Percentiles rank a stretch among this genome's conserved stretches.
These are phyloP conservation scores for Abrostola triplasia DNA, from an alignment of 2,888 invertebrate genomes.

Conservation along the genomic window DNA sequence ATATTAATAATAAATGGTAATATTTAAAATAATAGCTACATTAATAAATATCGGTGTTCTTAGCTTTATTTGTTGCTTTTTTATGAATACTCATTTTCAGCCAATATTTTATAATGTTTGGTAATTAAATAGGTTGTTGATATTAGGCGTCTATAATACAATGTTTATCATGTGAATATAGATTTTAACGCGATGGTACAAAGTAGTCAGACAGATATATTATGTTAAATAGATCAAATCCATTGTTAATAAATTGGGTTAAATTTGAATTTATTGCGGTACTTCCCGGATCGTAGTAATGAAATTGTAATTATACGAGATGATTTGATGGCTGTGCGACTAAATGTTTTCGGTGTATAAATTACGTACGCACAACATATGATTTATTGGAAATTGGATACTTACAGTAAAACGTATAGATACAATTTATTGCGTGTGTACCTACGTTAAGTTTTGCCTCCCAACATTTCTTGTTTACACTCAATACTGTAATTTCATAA, in stretches of 20 bases:
- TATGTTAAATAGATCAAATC: slow-evolving; percentile 7
- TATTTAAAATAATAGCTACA: too few species aligned
- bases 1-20: slow-evolving; percentile 3
- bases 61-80: too few species aligned
- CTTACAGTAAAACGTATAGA: slow-evolving; percentile 23
- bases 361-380: slow-evolving; percentile 22
- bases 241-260: slow-evolving; percentile 3
- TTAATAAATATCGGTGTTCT: too few species aligned
- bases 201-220: not conserved
- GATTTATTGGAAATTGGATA: slow-evolving; percentile 33
- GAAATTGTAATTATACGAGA: slow-evolving; percentile 14
- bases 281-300: slow-evolving; percentile 12
- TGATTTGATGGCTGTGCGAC: slow-evolving; percentile 11
- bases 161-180: not conserved
- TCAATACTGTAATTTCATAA: slow-evolving; percentile 88
- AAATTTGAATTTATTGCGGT: slow-evolving; percentile 2
- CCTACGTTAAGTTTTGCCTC: slow-evolving; percentile 44
- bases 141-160: too few species aligned
- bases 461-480: slow-evolving; percentile 78
- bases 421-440: slow-evolving; percentile 37
- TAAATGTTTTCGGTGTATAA: slow-evolving; percentile 29
- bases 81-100: too few species aligned
- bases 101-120: not conserved
- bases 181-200: not conserved
- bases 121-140: not conserved